These are phyloP conservation scores for Synergus itoensis DNA, from an alignment of 2,888 invertebrate genomes.

Conservation along the genomic window DNA sequence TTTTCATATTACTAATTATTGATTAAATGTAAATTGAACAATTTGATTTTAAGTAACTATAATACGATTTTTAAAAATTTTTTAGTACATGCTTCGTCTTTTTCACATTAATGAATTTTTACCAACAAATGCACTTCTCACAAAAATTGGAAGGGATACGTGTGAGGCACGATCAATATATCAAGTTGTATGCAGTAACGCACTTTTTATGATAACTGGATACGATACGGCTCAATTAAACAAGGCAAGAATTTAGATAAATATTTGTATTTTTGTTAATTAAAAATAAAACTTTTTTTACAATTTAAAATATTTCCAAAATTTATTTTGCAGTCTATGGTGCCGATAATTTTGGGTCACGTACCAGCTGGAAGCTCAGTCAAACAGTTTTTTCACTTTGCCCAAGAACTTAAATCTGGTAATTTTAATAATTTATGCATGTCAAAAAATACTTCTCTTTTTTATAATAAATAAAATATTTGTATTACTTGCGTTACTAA, in stretches of 20 bases:
- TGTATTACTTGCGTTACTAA: neutral
- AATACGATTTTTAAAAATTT: neutral
- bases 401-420: slow-evolving; percentile 79
- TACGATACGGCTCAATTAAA: slow-evolving; percentile 65
- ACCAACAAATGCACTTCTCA: slow-evolving; percentile 66
- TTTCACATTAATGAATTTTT: slow-evolving; percentile 64
- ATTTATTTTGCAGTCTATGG: slow-evolving; percentile 80
- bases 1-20: no score
- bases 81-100: slow-evolving; percentile 59
- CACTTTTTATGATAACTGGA: slow-evolving; percentile 67
- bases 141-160: slow-evolving; percentile 65
- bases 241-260: slow-evolving; percentile 81
- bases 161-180: slow-evolving; percentile 74
- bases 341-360: slow-evolving; percentile 85
- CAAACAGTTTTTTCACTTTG: slow-evolving; percentile 86
- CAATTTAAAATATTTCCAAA: neutral
- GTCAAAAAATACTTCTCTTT: no score
- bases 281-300: neutral
- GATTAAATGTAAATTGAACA: no score
- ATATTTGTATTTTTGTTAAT: slow-evolving; percentile 76
- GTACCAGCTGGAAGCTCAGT: slow-evolving; percentile 85
- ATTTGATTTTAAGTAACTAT: no score
- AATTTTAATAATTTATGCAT: slow-evolving; percentile 58
- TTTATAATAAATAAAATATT: slow-evolving; percentile 10
- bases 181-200: slow-evolving; percentile 77